Evolutionary conservation across 2,888 invertebrate genomes (phyloP).

Genomic region (Achlya flavicornis): DNA sequence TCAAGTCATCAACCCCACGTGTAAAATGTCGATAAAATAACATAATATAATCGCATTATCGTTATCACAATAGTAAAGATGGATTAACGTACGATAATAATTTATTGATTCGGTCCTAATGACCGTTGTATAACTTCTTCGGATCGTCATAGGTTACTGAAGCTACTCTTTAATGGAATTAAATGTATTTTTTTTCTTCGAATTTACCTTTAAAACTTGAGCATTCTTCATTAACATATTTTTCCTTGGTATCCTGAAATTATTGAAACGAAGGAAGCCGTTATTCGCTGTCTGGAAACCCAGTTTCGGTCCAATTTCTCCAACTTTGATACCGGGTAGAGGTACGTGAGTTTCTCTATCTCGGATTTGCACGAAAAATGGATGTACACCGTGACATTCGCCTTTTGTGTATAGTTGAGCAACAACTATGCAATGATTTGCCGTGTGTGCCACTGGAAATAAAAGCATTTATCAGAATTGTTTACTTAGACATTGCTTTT

Average conservation of each 20-base stretch:
- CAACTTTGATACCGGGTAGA: conserved; percentile 92
- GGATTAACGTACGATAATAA: background rate
- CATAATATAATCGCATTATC: background rate
- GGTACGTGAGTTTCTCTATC: conserved; percentile 93
- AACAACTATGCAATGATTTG: conserved; percentile 94
- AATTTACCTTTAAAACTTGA: conserved; percentile 85
- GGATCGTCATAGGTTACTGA: background rate
- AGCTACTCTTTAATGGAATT: background rate
- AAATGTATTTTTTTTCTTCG: background rate
- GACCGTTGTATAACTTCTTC: background rate
- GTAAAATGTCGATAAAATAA: background rate
- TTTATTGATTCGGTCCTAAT: background rate
- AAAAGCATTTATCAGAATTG: background rate
- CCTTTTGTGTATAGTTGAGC: conserved; percentile 93
- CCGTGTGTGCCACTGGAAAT: conserved; percentile 92
- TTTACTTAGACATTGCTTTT: background rate
- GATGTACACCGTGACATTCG: conserved; percentile 92
- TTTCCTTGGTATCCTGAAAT: conserved; percentile 92
- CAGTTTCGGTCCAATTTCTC: conserved; percentile 96
- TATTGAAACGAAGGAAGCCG: conserved; percentile 93
- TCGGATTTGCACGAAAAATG: conserved; percentile 95
- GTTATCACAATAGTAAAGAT: background rate
- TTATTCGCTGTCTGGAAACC: conserved; percentile 95
- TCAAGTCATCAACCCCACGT: background rate
- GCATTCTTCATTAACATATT: conserved; percentile 97